Base-by-base conservation (phyloP, 2,888 invertebrate genomes). In the Globia sparganii region DNA sequence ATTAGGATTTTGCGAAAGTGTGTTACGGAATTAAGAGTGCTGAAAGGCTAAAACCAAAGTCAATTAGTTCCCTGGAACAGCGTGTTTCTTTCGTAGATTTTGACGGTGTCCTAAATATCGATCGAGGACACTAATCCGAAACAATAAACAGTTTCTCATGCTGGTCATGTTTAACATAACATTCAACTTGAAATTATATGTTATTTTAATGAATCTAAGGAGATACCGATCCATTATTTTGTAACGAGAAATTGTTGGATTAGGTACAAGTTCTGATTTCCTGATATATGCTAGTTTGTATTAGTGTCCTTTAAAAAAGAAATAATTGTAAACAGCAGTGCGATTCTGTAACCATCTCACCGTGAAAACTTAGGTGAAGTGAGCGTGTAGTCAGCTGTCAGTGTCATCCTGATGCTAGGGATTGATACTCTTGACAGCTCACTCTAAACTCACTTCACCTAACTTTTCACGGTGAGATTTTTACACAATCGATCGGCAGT, bases 81-180 rank as follows among this genome's bases (percentile, higher is more conserved):
- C 49, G 66, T 58, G n/a, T 80, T 73, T 79, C 11, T 58, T 76
- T 31, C 67, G 53, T 59, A 40, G 75, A 65, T 78, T 59, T 34
- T 58, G 64, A 56, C 15, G 49, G 58, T 25, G 18, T 56, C 2
- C 25, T 59, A 62, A 40, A 64, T 65, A 59, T 71, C 65, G 56
- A 11, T 53, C 0, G 56, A 71, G 65, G 43, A 75, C 68, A 62
- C 59, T 62, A 28, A 77, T 40, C 9, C 1, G 11, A 68, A 83
- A 62, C n/a, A n/a, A 31, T 1, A 37, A 28, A 40, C n/a, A 15
- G 56, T 34, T 81, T 70, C 71, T 68, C 67, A 58, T 83, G 85
- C 85, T 76, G 83, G 83, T 85, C 85, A 83, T 85, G 70, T 62
- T 62, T 80, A 85, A 75, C 80, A 72, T 72, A 61, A 58, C 37